Evolutionary conservation across 2,797 vertebrate species (phyloP).

Genomic region (Enteromius fasciolatus): DNA sequence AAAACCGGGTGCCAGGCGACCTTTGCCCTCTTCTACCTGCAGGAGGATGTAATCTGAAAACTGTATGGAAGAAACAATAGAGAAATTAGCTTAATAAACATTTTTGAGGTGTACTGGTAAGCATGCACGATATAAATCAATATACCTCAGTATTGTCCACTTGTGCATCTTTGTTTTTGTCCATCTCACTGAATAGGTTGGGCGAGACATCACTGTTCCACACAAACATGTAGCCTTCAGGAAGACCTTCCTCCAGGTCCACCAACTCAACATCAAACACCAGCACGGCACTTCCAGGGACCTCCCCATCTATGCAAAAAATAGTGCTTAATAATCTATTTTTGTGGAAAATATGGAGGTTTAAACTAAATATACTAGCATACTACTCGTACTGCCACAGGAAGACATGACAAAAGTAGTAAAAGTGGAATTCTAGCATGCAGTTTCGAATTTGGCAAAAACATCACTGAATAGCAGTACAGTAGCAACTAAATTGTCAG

Average conservation of each 20-base stretch:
- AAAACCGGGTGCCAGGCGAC: slow-evolving; percentile 95
- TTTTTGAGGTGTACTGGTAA: neutral
- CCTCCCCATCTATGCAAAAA: slow-evolving; percentile 83
- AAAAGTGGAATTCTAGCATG: neutral
- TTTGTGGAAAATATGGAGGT: neutral
- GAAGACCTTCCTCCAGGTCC: slow-evolving; percentile 90
- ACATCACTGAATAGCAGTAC: neutral
- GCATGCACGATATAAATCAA: neutral
- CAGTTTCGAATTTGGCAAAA: neutral
- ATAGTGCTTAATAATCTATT: slow-evolving; percentile 11
- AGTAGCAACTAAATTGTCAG: neutral
- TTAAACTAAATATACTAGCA: neutral
- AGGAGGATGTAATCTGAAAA: slow-evolving; percentile 91
- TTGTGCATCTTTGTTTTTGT: slow-evolving; percentile 82
- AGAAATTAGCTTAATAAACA: slow-evolving; percentile 4
- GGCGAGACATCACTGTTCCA: slow-evolving; percentile 92
- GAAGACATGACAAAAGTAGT: neutral
- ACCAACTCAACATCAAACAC: slow-evolving; percentile 91
- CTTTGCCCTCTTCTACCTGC: slow-evolving; percentile 90
- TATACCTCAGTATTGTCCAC: slow-evolving; percentile 90
- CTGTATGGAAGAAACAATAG: slow-evolving; percentile 68
- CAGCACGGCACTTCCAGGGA: slow-evolving; percentile 93
- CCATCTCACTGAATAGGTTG: slow-evolving; percentile 93
- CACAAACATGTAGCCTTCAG: slow-evolving; percentile 98
- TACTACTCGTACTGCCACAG: neutral